Percentiles rank a stretch among this genome's conserved stretches.
Evolutionary conservation across 2,888 invertebrate species (phyloP).

Genomic region (Melipona beecheii): DNA sequence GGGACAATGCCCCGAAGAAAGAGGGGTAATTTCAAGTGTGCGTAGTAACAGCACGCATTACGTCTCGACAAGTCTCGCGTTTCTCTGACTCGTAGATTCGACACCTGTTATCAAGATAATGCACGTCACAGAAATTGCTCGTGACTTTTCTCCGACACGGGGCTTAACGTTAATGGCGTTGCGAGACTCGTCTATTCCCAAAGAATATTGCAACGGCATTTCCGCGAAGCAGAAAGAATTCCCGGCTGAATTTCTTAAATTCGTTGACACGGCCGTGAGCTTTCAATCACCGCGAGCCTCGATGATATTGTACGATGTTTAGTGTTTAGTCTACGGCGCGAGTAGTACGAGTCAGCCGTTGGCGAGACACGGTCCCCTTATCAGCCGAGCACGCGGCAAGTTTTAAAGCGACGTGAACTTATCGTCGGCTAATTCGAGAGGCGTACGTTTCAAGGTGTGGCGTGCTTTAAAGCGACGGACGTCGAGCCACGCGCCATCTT

Average conservation of each 20-base stretch:
- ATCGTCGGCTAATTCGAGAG: slow-evolving; percentile 5
- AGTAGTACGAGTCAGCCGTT: background rate
- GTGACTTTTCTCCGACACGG: background rate
- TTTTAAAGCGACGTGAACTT: background rate
- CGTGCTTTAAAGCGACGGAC: slow-evolving; percentile 34
- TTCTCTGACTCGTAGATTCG: background rate
- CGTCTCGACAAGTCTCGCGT: background rate
- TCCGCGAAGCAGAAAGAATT: background rate
- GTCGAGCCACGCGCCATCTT: slow-evolving; percentile 40
- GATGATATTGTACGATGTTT: background rate
- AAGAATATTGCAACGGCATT: background rate
- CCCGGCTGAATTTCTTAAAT: too few species aligned
- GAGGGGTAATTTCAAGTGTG: slow-evolving; percentile 15
- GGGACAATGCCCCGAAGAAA: background rate
- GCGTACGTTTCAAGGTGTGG: slow-evolving; percentile 9
- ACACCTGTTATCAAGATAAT: slow-evolving; percentile 33
- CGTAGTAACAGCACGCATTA: slow-evolving; percentile 18
- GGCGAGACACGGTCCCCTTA: background rate
- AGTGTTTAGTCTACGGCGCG: background rate
- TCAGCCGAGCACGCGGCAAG: background rate
- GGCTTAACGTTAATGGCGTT: background rate
- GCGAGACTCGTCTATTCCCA: background rate
- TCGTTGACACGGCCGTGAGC: background rate
- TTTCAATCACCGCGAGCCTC: background rate
- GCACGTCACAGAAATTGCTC: slow-evolving; percentile 21